Conservation (phyloP, 2,797 vertebrate genomes). For the Spinibarbus caldwelli region DNA sequence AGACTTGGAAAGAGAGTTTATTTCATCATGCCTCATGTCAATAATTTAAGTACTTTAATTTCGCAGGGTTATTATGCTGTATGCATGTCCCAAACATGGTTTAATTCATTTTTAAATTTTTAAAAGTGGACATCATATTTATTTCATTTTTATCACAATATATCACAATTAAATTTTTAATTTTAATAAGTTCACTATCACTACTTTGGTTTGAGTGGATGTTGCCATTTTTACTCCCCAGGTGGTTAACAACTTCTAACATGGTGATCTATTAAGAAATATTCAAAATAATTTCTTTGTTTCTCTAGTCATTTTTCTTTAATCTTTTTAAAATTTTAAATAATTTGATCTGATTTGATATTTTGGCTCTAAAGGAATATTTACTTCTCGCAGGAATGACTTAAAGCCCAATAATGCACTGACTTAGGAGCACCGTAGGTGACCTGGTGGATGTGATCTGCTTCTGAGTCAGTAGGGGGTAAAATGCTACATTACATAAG, state of each 20-base stretch:
- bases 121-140: neutral
- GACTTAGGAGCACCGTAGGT: neutral
- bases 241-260: neutral
- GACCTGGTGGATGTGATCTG: slow-evolving; percentile 5
- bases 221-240: neutral
- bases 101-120: neutral
- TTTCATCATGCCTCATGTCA: neutral
- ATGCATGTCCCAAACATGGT: neutral
- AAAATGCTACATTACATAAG: slow-evolving; percentile 36
- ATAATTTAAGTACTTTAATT: neutral
- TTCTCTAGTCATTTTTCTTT: neutral
- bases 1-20: neutral
- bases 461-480: neutral
- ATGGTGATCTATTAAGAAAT: neutral
- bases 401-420: neutral
- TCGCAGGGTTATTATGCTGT: neutral
- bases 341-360: neutral
- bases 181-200: neutral
- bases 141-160: neutral
- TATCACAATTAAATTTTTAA: neutral
- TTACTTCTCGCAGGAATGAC: neutral
- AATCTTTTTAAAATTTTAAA: neutral
- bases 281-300: no score
- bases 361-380: neutral
- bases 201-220: neutral